A percentile compares a stretch with the other conserved stretches of the same genome.
These are phyloP conservation scores for Vannuccia rotundouncinata DNA, from an alignment of 2,888 invertebrate genomes.

Conservation along the genomic window DNA sequence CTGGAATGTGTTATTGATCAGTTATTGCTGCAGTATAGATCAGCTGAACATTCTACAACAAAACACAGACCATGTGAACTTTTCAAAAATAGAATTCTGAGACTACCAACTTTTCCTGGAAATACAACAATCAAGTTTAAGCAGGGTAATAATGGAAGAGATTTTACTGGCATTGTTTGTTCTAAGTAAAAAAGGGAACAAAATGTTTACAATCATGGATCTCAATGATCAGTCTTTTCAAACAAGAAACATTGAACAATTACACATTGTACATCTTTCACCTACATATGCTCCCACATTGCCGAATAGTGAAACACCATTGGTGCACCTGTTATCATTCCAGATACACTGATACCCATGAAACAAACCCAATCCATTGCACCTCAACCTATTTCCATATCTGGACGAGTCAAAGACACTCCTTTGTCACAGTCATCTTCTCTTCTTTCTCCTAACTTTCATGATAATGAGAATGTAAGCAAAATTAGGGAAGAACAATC, in stretches of 20 bases:
- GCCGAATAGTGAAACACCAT: not conserved
- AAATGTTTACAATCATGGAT: slow-evolving; percentile 7
- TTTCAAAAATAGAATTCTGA: not conserved
- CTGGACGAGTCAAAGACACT: not conserved
- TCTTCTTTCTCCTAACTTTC: too few relatives aligned
- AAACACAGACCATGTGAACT: not conserved
- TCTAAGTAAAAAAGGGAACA: not conserved
- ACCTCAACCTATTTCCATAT: not conserved
- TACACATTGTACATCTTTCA: not conserved
- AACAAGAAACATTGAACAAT: not conserved
- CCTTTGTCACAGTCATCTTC: not conserved
- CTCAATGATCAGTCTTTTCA: not conserved
- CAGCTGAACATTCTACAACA: not conserved
- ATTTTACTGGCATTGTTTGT: not conserved
- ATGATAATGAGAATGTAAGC: too few relatives aligned
- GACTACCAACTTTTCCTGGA: not conserved
- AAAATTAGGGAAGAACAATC: too few relatives aligned
- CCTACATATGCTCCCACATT: not conserved
- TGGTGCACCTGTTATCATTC: not conserved
- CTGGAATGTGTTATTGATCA: not conserved
- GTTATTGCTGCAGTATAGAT: slow-evolving; percentile 7
- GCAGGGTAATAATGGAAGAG: not conserved
- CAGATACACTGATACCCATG: not conserved
- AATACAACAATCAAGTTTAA: slow-evolving; percentile 1
- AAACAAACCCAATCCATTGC: not conserved